A percentile compares a stretch with the other conserved stretches of the same genome.
These are phyloP conservation scores for Machimus rusticus DNA, from an alignment of 2,888 invertebrate species.

Conservation along the genomic window DNA sequence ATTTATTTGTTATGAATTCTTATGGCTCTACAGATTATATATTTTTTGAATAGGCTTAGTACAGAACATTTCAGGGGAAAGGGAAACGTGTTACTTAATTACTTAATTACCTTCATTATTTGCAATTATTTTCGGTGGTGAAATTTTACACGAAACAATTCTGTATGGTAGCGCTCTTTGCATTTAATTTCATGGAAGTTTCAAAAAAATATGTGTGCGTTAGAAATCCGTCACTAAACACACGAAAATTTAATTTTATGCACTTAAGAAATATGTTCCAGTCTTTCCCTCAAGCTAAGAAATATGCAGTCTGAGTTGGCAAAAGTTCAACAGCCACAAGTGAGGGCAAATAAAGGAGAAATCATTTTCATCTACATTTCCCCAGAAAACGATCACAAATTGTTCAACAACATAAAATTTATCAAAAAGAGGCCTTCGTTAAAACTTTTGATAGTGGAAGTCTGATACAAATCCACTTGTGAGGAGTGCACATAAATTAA, in stretches of 20 bases:
- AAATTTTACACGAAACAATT: not conserved
- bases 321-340: not conserved
- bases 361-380: not conserved
- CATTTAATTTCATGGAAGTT: not conserved
- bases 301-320: not conserved
- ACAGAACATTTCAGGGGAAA: too few species aligned
- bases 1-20: too few species aligned
- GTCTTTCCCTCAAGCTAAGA: not conserved
- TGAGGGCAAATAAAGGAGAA: not conserved
- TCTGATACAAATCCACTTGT: not conserved
- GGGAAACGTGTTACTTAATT: not conserved
- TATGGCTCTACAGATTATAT: too few species aligned
- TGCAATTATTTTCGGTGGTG: not conserved
- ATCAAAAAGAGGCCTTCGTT: not conserved
- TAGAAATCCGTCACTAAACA: not conserved
- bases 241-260: not conserved
- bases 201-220: not conserved
- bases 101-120: not conserved
- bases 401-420: not conserved
- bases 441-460: not conserved
- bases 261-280: not conserved
- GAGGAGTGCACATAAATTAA: not conserved
- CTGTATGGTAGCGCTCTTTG: not conserved
- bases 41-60: too few species aligned
- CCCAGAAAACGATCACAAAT: not conserved